These are phyloP conservation scores for Drosophila miranda DNA, from an alignment of 1,140 invertebrate genomes.

Conservation along the genomic window DNA sequence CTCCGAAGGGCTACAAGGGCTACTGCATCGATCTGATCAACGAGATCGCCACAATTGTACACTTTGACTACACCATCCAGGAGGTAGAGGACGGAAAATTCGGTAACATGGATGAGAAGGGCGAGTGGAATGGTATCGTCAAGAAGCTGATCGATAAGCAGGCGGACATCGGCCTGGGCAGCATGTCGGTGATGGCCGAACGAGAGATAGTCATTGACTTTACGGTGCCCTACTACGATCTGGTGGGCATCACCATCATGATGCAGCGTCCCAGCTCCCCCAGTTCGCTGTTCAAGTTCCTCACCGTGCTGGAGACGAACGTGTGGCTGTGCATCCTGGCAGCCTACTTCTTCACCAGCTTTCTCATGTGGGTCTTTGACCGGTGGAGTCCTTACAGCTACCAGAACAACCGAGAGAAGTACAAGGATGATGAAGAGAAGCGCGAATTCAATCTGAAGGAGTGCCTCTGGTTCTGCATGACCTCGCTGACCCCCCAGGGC, in stretches of 20 bases:
- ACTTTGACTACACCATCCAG: constrained; percentile 95
- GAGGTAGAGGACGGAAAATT: constrained; percentile 90
- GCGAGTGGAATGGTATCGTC: constrained; percentile 96
- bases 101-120: constrained; percentile 92
- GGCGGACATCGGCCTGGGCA: constrained; percentile 94
- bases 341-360: constrained; percentile 97
- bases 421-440: constrained; percentile 96
- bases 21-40: constrained; percentile 97
- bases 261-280: constrained; percentile 84
- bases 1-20: constrained; percentile 89
- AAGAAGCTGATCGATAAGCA: constrained; percentile 94
- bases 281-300: constrained; percentile 97
- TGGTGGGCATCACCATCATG: constrained; percentile 96
- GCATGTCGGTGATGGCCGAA: constrained; percentile 96
- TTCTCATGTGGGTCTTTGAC: constrained; percentile 98
- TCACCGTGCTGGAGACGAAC: constrained; percentile 96
- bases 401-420: constrained; percentile 96
- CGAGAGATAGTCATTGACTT: constrained; percentile 97
- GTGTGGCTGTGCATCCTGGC: constrained; percentile 98
- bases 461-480: constrained; percentile 99
- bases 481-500: constrained; percentile 95
- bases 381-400: constrained; percentile 98
- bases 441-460: constrained; percentile 97
- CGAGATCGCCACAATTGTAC: constrained; percentile 90
- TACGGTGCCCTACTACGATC: constrained; percentile 97